Percentiles rank a stretch among this genome's conserved stretches.
These are phyloP conservation scores for Venustoraphidia nigricollis DNA, from an alignment of 2,888 invertebrate species.

Conservation along the genomic window DNA sequence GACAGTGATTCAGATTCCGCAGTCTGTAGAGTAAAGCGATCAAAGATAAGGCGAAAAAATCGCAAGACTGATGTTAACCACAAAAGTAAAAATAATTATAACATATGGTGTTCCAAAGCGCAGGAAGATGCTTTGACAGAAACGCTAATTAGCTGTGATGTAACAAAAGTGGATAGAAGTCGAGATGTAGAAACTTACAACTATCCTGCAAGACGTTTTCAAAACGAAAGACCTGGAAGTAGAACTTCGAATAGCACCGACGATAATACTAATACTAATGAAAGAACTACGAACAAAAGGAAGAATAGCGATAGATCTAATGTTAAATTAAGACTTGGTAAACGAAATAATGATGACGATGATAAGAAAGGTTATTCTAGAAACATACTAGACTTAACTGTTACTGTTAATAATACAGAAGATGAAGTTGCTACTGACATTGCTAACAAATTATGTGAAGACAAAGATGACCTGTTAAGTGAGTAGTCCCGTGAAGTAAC, in stretches of 20 bases:
- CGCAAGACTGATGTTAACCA: constrained; percentile 23
- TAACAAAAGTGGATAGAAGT: constrained; percentile 48
- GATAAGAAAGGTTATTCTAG: constrained; percentile 37
- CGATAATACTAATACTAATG: constrained; percentile 3
- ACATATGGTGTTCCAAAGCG: constrained; percentile 55
- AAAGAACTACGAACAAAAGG: constrained; percentile 34
- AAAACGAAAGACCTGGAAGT: constrained; percentile 31
- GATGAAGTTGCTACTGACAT: constrained; percentile 55
- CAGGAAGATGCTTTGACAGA: constrained; percentile 69
- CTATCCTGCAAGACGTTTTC: constrained; percentile 45
- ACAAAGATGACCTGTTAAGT: constrained; percentile 59
- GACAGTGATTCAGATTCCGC: constrained; percentile 43
- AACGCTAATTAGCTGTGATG: constrained; percentile 63
- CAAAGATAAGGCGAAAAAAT: constrained; percentile 32
- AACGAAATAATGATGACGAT: constrained; percentile 29
- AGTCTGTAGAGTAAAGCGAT: constrained; percentile 33
- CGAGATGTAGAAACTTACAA: constrained; percentile 64
- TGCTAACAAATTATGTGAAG: constrained; percentile 55
- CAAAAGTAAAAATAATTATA: constrained; percentile 51
- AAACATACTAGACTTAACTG: constrained; percentile 40
- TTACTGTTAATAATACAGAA: constrained; percentile 32
- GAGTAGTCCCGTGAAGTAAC: constrained; percentile 20
- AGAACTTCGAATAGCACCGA: constrained; percentile 6
- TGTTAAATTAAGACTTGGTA: constrained; percentile 37
- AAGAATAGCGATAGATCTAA: constrained; percentile 41